Percentiles rank a stretch among this genome's conserved stretches.
phyloP scores from a whole-genome alignment of 2,797 vertebrate genomes.

The Sitta carolinensis region DNA sequence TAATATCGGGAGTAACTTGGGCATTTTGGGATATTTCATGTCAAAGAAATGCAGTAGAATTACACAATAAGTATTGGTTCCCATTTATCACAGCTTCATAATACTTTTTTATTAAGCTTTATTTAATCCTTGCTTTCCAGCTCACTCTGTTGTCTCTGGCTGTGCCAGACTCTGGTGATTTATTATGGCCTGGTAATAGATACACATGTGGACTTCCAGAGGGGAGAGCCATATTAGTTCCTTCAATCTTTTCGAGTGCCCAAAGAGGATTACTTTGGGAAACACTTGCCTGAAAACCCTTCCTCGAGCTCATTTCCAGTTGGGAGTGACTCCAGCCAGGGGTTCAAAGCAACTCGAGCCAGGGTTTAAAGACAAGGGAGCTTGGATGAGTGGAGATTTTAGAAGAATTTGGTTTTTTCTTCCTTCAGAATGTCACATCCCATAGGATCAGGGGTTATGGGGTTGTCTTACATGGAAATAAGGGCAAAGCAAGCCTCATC shows the following conservation, averaged over 20 bases:
- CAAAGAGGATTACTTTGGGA: not conserved
- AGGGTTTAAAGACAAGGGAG: not conserved
- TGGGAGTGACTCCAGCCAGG: not conserved
- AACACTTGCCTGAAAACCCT: not conserved
- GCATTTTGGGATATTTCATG: not conserved
- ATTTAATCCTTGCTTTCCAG: slow-evolving; percentile 45
- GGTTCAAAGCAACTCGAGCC: not conserved
- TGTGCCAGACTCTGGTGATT: slow-evolving; percentile 33
- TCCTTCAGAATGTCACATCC: not conserved
- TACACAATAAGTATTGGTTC: slow-evolving; percentile 9
- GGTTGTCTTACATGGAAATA: not conserved
- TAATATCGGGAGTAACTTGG: not conserved
- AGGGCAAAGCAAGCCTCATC: not conserved
- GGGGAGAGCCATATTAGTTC: not conserved
- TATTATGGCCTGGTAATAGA: slow-evolving; percentile 12
- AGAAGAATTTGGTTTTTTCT: not conserved
- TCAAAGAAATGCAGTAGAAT: not conserved
- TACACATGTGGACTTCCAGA: not conserved
- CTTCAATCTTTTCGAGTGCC: not conserved
- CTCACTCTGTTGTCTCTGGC: slow-evolving; percentile 19
- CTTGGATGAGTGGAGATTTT: not conserved
- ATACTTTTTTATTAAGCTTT: slow-evolving; percentile 53
- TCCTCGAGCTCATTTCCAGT: not conserved
- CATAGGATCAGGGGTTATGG: not conserved
- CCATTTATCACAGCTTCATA: slow-evolving; percentile 39